Conservation (phyloP, 2,113 vertebrate genomes). For the Phalacrocorax pelagicus region DNA sequence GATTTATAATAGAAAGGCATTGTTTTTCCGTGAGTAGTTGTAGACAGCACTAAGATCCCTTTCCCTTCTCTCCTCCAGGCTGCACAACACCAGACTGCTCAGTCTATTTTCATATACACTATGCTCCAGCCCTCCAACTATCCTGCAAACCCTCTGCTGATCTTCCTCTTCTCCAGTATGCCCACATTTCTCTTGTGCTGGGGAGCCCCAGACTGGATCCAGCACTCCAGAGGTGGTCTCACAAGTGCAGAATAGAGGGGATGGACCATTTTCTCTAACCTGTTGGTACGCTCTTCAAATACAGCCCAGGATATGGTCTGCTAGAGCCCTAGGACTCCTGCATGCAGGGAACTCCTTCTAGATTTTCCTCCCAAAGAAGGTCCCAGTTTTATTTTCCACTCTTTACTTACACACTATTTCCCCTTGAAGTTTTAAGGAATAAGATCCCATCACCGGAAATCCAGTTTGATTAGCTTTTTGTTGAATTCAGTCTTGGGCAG, state of each 20-base stretch:
- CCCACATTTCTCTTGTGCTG: background rate
- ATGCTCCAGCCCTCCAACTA: background rate
- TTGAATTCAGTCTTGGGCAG: background rate
- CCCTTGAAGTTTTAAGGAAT: background rate
- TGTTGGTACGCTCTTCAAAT: background rate
- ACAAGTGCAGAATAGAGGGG: background rate
- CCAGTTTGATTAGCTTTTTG: background rate
- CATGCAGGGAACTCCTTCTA: background rate
- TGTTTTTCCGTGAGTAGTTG: background rate
- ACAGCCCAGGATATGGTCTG: background rate
- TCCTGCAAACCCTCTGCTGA: background rate
- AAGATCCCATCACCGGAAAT: background rate
- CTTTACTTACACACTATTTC: background rate
- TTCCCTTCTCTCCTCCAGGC: background rate
- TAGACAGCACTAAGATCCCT: background rate
- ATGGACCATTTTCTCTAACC: background rate
- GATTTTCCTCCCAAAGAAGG: background rate
- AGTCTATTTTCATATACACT: background rate
- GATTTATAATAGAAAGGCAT: background rate
- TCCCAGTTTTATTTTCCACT: background rate
- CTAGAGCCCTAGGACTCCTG: background rate
- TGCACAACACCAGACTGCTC: background rate
- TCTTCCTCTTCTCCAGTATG: background rate
- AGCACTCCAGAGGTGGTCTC: background rate
- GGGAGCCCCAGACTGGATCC: background rate